Percentiles rank a stretch among this genome's conserved stretches.
phyloP scores from a whole-genome alignment of 2,888 invertebrate genomes.

The Lithophane ornitopus region DNA sequence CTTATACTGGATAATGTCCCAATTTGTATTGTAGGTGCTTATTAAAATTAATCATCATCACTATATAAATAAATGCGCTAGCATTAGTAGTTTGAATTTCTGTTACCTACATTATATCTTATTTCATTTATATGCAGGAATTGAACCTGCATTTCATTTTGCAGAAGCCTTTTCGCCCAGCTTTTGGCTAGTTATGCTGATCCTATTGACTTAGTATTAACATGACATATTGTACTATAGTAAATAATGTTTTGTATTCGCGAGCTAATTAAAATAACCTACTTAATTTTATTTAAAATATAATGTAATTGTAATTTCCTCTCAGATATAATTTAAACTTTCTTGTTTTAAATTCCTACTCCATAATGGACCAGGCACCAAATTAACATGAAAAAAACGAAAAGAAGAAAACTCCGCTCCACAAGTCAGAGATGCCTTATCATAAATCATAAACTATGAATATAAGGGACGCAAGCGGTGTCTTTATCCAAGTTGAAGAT shows the following conservation, averaged over 20 bases:
- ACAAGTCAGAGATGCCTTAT: not conserved
- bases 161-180: not conserved
- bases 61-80: too few relatives aligned
- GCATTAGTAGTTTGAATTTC: not conserved
- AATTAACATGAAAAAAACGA: not conserved
- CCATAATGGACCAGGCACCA: not conserved
- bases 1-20: not conserved
- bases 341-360: not conserved
- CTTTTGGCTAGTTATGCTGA: not conserved
- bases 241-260: not conserved
- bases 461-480: not conserved
- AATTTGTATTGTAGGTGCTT: not conserved
- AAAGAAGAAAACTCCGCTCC: not conserved
- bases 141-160: not conserved
- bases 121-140: not conserved
- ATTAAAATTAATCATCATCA: not conserved
- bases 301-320: not conserved
- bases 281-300: not conserved
- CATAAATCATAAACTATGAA: not conserved
- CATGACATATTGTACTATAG: not conserved
- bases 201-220: not conserved
- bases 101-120: not conserved
- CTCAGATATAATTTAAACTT: not conserved
- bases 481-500: not conserved
- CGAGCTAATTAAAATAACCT: not conserved